These are phyloP conservation scores for Melanostoma scalare DNA, from an alignment of 2,888 invertebrate genomes.

Conservation along the genomic window DNA sequence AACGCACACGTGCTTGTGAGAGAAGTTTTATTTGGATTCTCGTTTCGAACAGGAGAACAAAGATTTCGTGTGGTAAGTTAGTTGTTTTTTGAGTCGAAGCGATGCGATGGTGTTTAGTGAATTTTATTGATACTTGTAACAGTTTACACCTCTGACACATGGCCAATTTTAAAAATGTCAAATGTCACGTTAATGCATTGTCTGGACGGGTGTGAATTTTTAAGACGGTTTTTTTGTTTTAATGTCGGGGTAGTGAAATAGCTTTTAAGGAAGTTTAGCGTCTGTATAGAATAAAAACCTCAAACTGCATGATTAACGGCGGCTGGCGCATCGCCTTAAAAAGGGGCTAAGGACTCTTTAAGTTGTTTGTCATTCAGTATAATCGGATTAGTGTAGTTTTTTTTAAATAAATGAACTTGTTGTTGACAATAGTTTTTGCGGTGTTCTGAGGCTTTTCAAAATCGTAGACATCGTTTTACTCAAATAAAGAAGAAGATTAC, in stretches of 20 bases:
- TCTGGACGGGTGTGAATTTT: conserved; percentile 45
- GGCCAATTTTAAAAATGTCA: conserved; percentile 22
- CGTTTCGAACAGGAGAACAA: conserved; percentile 16
- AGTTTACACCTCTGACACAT: conserved; percentile 1
- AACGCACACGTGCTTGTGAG: conserved; percentile 6
- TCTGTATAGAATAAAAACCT: not conserved
- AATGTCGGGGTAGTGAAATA: conserved; percentile 41
- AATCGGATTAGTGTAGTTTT: no score
- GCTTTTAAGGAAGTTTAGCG: conserved; percentile 24
- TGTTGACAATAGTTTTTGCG: no score
- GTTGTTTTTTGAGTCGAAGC: not conserved
- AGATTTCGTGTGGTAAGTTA: conserved; percentile 53
- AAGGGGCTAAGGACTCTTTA: not conserved
- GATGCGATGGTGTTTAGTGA: not conserved
- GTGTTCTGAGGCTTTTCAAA: no score
- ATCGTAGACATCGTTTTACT: no score
- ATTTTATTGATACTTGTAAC: conserved; percentile 38
- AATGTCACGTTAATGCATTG: conserved; percentile 54
- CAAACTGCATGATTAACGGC: no score
- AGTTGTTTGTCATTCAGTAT: no score
- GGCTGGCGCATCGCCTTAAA: not conserved
- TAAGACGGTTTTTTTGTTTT: conserved; percentile 19
- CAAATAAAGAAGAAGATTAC: no score
- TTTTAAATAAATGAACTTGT: no score
- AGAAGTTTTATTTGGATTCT: conserved; percentile 31